Evolutionary conservation across 1,140 invertebrate species (phyloP), one percentile per base, ranked within the genome.

Genomic region (Chlorops oryzae): DNA sequence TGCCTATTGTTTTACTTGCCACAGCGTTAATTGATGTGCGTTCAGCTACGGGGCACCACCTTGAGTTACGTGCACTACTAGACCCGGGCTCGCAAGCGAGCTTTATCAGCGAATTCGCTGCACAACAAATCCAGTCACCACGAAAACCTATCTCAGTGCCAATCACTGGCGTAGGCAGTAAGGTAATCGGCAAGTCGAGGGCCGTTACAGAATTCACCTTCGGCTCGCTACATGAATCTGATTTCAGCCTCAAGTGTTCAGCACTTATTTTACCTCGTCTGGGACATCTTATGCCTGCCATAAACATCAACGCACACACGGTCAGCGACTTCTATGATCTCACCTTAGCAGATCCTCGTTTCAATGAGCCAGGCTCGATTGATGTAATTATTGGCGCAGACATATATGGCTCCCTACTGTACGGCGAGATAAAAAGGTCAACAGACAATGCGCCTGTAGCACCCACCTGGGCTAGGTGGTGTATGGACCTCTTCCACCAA

Each of bases 61-160:
- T n/a, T n/a, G n/a, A n/a, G n/a, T n/a, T n/a, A n/a, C 32, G 45
- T 12, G 15, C 45, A 13, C 45, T 47, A 2, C 17, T 37, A 20
- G 45, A 47, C 45, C 34, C 5, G 17, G 45, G 45, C 13, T 47
- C 45, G 13, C 32, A 47, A 13, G 45, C 45, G 2, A 20, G 28
- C 3, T 47, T 47, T 18, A 47, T 47, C 21, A 47, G 45, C 15
- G 45, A 47, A 17, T 47, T 35, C 37, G 45, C 45, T 5, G 32
- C 20, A 20, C 34, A 47, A 38, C 34, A 47, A 24, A 21, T 47
- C 12, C 18, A 47, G 9, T 34, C 37, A 35, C 45, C 18, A 5
- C 20, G 45, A 47, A 15, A 28, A 9, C 45, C 28, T 21, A 32
- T 34, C 32, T 20, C 18, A 15, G 10, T 35, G 34, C 34, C 34